A percentile compares a stretch with the other conserved stretches of the same genome.
These are phyloP conservation scores for Columba livia DNA, from an alignment of 2,113 vertebrate genomes.

Conservation along the genomic window DNA sequence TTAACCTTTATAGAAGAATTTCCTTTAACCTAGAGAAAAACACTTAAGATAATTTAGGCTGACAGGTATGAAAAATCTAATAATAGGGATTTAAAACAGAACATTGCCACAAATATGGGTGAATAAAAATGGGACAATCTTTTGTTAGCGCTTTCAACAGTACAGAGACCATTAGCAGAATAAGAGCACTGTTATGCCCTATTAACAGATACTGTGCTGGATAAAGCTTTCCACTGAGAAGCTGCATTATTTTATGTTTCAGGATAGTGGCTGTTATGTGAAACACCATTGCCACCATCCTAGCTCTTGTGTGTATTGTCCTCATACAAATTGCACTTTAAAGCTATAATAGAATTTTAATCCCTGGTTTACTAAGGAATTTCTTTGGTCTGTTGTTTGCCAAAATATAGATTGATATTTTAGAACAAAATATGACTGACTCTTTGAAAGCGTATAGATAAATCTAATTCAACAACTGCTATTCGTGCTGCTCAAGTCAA, in stretches of 20 bases:
- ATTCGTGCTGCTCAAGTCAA: not conserved
- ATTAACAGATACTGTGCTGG: not conserved
- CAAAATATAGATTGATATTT: not conserved
- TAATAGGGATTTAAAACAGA: not conserved
- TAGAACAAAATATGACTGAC: not conserved
- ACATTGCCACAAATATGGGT: not conserved
- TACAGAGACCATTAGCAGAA: not conserved
- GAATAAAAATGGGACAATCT: not conserved
- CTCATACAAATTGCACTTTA: not conserved
- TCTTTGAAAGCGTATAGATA: not conserved
- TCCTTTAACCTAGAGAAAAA: not conserved
- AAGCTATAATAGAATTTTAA: not conserved
- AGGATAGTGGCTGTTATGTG: not conserved
- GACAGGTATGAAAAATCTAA: not conserved
- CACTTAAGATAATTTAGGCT: not conserved
- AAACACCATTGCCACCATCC: not conserved
- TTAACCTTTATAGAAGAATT: not conserved
- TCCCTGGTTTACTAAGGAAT: not conserved
- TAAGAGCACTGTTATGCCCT: not conserved
- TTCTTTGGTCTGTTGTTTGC: not conserved
- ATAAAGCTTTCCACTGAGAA: not conserved
- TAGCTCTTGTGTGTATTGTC: not conserved
- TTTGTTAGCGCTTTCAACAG: constrained; percentile 1
- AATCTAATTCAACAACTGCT: not conserved
- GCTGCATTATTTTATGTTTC: not conserved